Evolutionary conservation across 2,113 vertebrate genomes (phyloP), one percentile per base, ranked within the genome.

Genomic region (Thalassarche chlororhynchos): DNA sequence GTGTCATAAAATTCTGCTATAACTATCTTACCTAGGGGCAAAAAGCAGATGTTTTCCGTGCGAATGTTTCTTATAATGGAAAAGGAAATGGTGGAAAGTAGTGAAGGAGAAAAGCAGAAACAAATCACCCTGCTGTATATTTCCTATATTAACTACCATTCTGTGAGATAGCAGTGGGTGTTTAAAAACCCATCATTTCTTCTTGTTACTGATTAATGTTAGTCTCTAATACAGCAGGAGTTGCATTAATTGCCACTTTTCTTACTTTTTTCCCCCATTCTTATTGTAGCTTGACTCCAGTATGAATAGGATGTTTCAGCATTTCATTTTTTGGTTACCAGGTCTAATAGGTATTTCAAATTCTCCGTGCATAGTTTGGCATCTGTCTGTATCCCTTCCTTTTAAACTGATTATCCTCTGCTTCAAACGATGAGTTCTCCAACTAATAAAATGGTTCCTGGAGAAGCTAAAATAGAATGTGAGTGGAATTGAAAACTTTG

Each of bases 401-500:
- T 95, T 85, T 88, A 85, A 77, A 90, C 72, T 95, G 66, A 90
- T 95, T 95, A 83, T 80, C 70, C 51, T 82, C 54, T 76, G 34
- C 82, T 62, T 94, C 88, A 79, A 49, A 72, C 3, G 0, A 31
- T 32, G 78, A 69, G 12, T 87, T 83, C 18, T 87, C 49, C 52
- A 58, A 49, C 60, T 81, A 78, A 84, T 87, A 57, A 72, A 90
- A 54, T 72, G 46, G 40, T 66, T 93, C 25, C 66, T 36, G 17
- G 61, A 84, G 77, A 80, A 74, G n/a, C 47, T 88, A 3, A 77
- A 82, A 46, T n/a, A 49, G 36, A 60, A 61, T 20, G 12, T 52
- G 61, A 52, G 17, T 29, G 21, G 57, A 78, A 65, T 31, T 44
- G 47, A 58, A 76, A 83, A 57, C 47, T 60, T 72, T 77, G 18